Evolutionary conservation across 1,140 invertebrate species (phyloP), one percentile per base, ranked within the genome.

Genomic region (Lordiphosa clarofinis): DNA sequence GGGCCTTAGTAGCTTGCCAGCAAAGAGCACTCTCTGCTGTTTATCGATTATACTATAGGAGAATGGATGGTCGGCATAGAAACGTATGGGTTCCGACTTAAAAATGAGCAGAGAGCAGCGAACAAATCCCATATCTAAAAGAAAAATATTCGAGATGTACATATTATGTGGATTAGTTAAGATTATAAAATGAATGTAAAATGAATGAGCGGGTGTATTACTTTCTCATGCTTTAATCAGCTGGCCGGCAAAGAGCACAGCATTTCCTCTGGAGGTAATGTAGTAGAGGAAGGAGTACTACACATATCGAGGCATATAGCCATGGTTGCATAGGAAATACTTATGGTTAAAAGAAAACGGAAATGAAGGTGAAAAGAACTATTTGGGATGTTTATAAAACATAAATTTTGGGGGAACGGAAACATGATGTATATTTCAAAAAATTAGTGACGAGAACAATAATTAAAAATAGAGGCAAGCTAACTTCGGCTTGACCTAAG

Each of bases 51-150:
- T 65, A 42, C 57, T 50, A 65, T 69, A 81, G 2, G 38, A 35
- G 28, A 81, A 87, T 67, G 76, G 57, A 66, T 67, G 64, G 6
- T 61, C 57, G 36, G 58, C 73, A 56, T 54, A 48, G 50, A 73
- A 75, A n/a, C 31, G 46, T 9, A 38, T 56, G 13, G 71, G 75
- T 9, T 60, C 53, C 43, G 62, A 61, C 21, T 50, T 36, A 35
- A 70, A 49, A 56, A 62, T 78, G 21, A 57, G 61, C 68, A 81
- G 64, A 19, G 76, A 76, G 7, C 47, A 62, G 11, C 57, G 44
- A 48, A 66, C 50, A 36, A 73, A 35, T 28, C 13, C 39, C 72
- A 64, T 56, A 50, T 31, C 64, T 68, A 42, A 1, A 62, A 28
- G 31, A 48, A 6, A 68, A 24, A 48, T 0, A 19, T n/a, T 15